phyloP scores from a whole-genome alignment of 2,797 vertebrate species.

The Tragopan temminckii region DNA sequence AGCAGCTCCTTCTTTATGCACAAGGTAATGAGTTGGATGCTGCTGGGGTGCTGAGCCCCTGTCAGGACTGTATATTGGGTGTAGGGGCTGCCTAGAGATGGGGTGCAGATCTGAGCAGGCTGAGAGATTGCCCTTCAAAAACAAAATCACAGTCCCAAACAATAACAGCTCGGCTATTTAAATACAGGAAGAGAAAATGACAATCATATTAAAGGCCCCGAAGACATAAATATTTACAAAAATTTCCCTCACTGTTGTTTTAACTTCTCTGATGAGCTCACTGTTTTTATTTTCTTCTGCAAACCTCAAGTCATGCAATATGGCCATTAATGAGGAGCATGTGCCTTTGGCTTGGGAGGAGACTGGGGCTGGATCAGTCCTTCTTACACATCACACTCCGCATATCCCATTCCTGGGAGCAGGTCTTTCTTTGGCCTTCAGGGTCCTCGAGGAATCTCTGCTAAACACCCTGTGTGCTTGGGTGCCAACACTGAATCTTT shows the following conservation, averaged over 20 bases:
- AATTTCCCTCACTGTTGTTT: constrained; percentile 30
- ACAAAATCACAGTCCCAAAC: background rate
- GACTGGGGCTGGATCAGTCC: background rate
- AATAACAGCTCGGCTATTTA: background rate
- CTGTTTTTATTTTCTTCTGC: constrained; percentile 45
- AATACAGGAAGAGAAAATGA: constrained; percentile 20
- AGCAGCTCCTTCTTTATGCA: background rate
- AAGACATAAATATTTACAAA: constrained; percentile 65
- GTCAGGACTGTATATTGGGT: background rate
- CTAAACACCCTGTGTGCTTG: accelerated
- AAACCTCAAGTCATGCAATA: constrained; percentile 50
- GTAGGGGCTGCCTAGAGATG: background rate
- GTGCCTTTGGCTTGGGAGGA: constrained; percentile 25
- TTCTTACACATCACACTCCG: background rate
- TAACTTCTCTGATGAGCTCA: constrained; percentile 59
- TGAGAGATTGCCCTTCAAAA: background rate
- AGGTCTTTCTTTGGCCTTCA: too few relatives aligned
- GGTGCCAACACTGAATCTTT: accelerated
- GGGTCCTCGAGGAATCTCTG: background rate
- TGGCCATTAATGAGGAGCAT: constrained; percentile 57
- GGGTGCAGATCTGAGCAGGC: accelerated
- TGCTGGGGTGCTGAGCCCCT: background rate
- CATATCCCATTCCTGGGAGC: background rate
- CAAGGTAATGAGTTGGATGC: background rate
- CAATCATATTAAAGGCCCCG: background rate